Evolutionary conservation across 1,140 invertebrate species (phyloP).

Genomic region (Bombus vancouverensis): DNA sequence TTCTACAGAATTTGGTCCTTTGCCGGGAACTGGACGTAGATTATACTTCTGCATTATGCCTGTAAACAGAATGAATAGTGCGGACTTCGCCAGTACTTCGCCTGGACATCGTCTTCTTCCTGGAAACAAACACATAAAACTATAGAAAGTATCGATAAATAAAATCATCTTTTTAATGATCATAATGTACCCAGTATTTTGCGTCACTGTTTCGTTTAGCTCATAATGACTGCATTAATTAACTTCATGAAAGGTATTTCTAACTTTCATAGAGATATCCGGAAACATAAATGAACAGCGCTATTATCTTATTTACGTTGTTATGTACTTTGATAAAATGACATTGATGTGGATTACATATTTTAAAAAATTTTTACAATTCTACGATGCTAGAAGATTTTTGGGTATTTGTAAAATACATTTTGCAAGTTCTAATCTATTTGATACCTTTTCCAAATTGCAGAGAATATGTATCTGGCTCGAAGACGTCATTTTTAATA

Average conservation of each 20-base stretch:
- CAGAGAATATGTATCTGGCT: constrained; percentile 82
- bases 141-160: background rate
- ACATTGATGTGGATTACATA: background rate
- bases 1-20: constrained; percentile 66
- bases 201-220: background rate
- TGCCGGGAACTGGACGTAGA: constrained; percentile 74
- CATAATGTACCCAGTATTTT: background rate
- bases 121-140: constrained; percentile 71
- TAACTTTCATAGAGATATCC: background rate
- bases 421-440: background rate
- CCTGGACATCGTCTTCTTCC: constrained; percentile 90
- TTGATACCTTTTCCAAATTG: constrained; percentile 87
- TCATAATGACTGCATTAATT: background rate
- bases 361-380: background rate
- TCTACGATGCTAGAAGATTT: background rate
- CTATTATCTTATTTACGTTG: background rate
- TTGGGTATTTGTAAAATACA: no score
- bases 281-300: background rate
- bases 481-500: constrained; percentile 78
- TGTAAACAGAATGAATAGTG: constrained; percentile 89
- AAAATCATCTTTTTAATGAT: background rate
- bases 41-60: constrained; percentile 85
- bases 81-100: constrained; percentile 88
- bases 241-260: background rate
- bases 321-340: background rate